phyloP scores from a whole-genome alignment of 2,113 vertebrate genomes.

The Rhagologus leucostigma region DNA sequence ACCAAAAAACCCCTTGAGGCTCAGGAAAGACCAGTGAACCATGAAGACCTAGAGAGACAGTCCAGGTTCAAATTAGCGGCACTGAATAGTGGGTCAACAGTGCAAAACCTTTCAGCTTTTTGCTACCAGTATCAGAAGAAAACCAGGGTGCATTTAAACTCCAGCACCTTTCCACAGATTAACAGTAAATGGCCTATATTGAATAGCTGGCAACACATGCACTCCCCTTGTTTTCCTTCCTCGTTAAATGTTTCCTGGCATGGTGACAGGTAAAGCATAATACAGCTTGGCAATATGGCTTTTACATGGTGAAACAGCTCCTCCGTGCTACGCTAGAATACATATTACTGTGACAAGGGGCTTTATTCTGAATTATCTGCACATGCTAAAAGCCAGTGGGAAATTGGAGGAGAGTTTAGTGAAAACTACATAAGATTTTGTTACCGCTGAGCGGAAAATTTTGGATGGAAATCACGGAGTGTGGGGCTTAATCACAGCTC shows the following conservation, averaged over 20 bases:
- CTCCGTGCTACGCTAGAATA: slow-evolving; percentile 27
- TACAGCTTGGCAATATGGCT: slow-evolving; percentile 63
- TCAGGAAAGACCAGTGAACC: neutral
- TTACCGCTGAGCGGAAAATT: slow-evolving; percentile 9
- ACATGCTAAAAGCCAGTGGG: slow-evolving; percentile 52
- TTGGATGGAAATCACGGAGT: slow-evolving; percentile 24
- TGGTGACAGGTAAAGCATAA: slow-evolving; percentile 63
- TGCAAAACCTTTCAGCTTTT: slow-evolving; percentile 23
- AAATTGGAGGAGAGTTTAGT: slow-evolving; percentile 47
- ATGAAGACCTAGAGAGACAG: neutral
- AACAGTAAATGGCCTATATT: slow-evolving; percentile 58
- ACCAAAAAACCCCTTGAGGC: neutral
- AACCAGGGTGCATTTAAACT: slow-evolving; percentile 49
- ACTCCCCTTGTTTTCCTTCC: slow-evolving; percentile 25
- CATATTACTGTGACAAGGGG: slow-evolving; percentile 58
- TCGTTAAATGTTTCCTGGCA: slow-evolving; percentile 50
- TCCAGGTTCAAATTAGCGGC: neutral
- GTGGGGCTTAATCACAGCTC: slow-evolving; percentile 30
- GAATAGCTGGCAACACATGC: slow-evolving; percentile 51
- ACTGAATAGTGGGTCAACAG: neutral
- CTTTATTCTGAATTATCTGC: slow-evolving; percentile 58
- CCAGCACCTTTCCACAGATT: slow-evolving; percentile 52
- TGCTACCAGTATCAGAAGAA: slow-evolving; percentile 43
- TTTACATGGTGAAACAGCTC: slow-evolving; percentile 54
- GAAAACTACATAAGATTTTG: slow-evolving; percentile 46